Conservation (phyloP, 2,888 invertebrate genomes). For the Melikaiella ostensackeni region DNA sequence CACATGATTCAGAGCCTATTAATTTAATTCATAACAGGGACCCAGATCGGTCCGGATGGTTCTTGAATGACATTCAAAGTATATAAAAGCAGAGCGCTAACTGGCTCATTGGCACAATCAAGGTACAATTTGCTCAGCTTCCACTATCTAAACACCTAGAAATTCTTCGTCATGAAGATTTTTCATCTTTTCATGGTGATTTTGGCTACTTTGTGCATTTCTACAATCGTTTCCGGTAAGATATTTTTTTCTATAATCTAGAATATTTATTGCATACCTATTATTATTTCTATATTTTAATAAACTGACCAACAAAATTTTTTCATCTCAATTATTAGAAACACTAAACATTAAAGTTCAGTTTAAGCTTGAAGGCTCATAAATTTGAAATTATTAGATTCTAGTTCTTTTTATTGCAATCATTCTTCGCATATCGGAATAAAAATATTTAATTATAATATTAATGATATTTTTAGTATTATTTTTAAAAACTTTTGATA, state of each 20-base stretch:
- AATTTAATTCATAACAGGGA: conserved; percentile 7
- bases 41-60: conserved; percentile 1
- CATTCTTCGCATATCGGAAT: too few relatives aligned
- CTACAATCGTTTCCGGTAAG: neutral
- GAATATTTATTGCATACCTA: neutral
- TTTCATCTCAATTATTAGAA: too few relatives aligned
- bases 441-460: too few relatives aligned
- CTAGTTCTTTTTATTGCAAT: too few relatives aligned
- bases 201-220: neutral
- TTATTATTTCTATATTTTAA: neutral
- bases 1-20: neutral
- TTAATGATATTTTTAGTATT: too few relatives aligned
- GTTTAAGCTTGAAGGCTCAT: too few relatives aligned
- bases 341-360: too few relatives aligned
- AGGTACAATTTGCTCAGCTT: neutral
- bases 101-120: neutral
- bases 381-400: too few relatives aligned
- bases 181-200: neutral
- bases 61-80: conserved; percentile 5
- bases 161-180: neutral
- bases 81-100: neutral
- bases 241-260: neutral
- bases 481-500: too few relatives aligned
- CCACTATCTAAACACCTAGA: neutral
- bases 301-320: neutral